phyloP scores from a whole-genome alignment of 2,888 invertebrate species.

The Macaria liturata region DNA sequence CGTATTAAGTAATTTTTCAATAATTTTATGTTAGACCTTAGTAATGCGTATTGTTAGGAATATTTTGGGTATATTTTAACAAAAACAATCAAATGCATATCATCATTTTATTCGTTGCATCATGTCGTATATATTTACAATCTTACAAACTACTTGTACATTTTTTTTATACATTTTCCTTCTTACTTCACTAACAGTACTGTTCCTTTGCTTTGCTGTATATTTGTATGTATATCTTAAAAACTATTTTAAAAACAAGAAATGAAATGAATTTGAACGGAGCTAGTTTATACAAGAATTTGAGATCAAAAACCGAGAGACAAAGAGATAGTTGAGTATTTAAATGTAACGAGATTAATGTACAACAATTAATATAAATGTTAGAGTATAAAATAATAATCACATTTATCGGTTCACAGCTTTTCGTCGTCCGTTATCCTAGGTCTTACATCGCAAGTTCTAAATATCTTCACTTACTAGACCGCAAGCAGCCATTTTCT shows the following conservation, averaged over 20 bases:
- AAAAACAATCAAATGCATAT: constrained; percentile 43
- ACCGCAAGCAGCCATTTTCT: no score
- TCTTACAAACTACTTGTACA: constrained; percentile 57
- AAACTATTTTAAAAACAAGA: constrained; percentile 42
- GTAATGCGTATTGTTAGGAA: no score
- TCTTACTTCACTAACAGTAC: constrained; percentile 62
- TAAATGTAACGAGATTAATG: constrained; percentile 27
- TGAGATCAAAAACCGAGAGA: constrained; percentile 49
- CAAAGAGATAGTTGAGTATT: constrained; percentile 33
- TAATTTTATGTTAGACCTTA: no score
- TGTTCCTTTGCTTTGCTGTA: constrained; percentile 65
- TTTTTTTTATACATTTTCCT: constrained; percentile 59
- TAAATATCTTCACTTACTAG: background rate
- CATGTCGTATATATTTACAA: constrained; percentile 76
- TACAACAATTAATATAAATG: constrained; percentile 38
- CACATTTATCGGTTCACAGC: constrained; percentile 51
- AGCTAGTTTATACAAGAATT: constrained; percentile 50
- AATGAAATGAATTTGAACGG: constrained; percentile 37
- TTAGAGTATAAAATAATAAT: constrained; percentile 40
- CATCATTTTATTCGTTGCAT: constrained; percentile 62
- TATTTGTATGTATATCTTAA: constrained; percentile 47
- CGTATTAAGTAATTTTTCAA: no score
- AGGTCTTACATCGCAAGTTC: constrained; percentile 23
- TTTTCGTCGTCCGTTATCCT: constrained; percentile 38
- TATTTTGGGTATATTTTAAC: no score